A percentile compares a stretch with the other conserved stretches of the same genome.
Conservation (phyloP, 2,888 invertebrate species). For the Conchocele bisecta region DNA sequence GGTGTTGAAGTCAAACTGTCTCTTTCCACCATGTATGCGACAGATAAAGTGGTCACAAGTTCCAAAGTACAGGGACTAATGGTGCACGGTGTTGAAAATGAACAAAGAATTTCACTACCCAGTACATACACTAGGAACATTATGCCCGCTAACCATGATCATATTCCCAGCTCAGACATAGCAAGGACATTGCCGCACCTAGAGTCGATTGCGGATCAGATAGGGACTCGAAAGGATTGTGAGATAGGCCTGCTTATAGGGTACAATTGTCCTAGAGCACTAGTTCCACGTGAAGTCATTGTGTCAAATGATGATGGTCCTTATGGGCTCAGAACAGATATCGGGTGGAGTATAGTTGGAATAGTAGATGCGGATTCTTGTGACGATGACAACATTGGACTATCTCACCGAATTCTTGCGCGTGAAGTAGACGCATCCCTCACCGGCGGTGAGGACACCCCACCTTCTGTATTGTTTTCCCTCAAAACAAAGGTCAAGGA, state of each 20-base stretch:
- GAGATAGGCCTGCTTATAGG: constrained; percentile 51
- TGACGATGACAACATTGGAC: too few relatives aligned
- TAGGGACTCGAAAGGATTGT: constrained; percentile 19
- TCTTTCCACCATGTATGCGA: constrained; percentile 50
- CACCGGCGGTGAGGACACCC: too few relatives aligned
- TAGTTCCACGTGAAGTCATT: constrained; percentile 48
- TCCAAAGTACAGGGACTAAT: constrained; percentile 18
- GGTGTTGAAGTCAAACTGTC: constrained; percentile 21
- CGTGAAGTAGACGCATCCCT: too few relatives aligned
- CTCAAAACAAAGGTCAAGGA: constrained; percentile 5
- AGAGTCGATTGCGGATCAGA: constrained; percentile 13
- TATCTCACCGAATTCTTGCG: too few relatives aligned
- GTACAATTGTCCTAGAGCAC: constrained; percentile 56
- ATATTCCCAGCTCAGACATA: constrained; percentile 41
- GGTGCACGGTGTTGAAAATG: constrained; percentile 22
- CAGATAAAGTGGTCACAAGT: constrained; percentile 5
- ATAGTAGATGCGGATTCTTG: background rate
- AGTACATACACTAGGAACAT: constrained; percentile 25
- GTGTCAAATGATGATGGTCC: constrained; percentile 33
- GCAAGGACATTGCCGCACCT: constrained; percentile 37
- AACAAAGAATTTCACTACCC: constrained; percentile 27
- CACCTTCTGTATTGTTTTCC: constrained; percentile 2
- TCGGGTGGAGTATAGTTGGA: constrained; percentile 56
- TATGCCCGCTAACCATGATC: constrained; percentile 36
- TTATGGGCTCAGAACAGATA: constrained; percentile 46